These are phyloP conservation scores for Coryphaenoides rupestris DNA, from an alignment of 2,113 vertebrate species.

Conservation along the genomic window DNA sequence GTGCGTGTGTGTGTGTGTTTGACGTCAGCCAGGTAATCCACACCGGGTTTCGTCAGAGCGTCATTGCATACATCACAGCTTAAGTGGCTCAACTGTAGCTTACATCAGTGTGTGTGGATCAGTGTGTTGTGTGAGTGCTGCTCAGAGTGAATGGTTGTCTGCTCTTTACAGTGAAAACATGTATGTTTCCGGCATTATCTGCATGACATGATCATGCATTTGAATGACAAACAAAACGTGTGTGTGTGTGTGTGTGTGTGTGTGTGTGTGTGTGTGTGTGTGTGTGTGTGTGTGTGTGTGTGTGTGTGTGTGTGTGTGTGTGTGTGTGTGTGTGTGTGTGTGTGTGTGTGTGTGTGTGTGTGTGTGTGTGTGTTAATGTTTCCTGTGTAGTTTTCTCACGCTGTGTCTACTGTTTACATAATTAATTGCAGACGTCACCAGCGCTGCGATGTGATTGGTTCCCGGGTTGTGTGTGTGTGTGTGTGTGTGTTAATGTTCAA, in stretches of 20 bases:
- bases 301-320: no score
- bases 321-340: neutral
- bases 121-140: neutral
- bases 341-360: neutral
- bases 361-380: no score
- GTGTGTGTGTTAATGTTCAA: no score
- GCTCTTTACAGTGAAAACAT: no score
- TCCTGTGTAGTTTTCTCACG: neutral
- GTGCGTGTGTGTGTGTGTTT: neutral
- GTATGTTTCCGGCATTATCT: no score
- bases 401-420: conserved; percentile 1
- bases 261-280: no score
- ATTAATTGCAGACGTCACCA: neutral
- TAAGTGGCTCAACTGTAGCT: neutral
- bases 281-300: no score
- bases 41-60: no score
- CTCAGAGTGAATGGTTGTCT: no score
- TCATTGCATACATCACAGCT: conserved; percentile 1
- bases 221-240: no score
- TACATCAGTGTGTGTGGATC: neutral
- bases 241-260: no score
- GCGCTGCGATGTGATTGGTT: neutral
- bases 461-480: neutral
- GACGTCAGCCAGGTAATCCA: neutral
- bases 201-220: no score